Base-by-base conservation (phyloP, 2,888 invertebrate genomes). In the Pseudococcus longispinus region DNA sequence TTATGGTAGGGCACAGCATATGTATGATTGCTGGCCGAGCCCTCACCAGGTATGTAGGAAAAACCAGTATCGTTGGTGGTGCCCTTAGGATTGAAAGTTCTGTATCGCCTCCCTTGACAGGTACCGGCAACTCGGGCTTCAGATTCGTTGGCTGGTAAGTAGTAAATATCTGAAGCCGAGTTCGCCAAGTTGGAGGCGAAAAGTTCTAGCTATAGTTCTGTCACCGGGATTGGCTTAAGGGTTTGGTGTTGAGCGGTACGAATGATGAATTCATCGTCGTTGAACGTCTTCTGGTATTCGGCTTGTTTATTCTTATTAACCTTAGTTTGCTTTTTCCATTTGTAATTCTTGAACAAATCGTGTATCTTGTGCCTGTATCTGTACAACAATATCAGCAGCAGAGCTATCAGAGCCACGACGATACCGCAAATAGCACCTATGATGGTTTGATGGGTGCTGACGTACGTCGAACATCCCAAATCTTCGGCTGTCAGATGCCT, bases 131-230 rank as follows among this genome's bases (percentile, higher is more conserved):
- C 88, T 85, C 82, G 70, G 91, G 90, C 89, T 88, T 92, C 91
- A 87, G 90, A 86, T 51, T 86, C 93, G 90, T 93, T 93, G 90
- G 94, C 37, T 37, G 37, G 94, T 92, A 95, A 92, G 89, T 91
- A 93, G 94, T 95, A 93, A 92, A 95, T 92, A 93, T 95, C 94
- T 93, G 94, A 92, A 93, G 94, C 90, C 89, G 91, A 91, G 90
- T 91, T 77, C 51, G 46, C 37, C 83, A 65, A 70, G 84, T 87
- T 91, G 92, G 96, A 95, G 94, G 96, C 96, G 95, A 96, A 95
- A 92, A 96, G 95, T 93, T 96, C 96, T 96, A 96, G 96, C 96
- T 96, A 96, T 95, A 96, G 96, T 91, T 96, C 96, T 93, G 96
- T 96, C 90, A 96, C 96, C 89, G 96, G 96, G 90, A 96, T 95